Base-by-base conservation (phyloP, 64 coral and sea anemone genomes). In the Actinia equina region DNA sequence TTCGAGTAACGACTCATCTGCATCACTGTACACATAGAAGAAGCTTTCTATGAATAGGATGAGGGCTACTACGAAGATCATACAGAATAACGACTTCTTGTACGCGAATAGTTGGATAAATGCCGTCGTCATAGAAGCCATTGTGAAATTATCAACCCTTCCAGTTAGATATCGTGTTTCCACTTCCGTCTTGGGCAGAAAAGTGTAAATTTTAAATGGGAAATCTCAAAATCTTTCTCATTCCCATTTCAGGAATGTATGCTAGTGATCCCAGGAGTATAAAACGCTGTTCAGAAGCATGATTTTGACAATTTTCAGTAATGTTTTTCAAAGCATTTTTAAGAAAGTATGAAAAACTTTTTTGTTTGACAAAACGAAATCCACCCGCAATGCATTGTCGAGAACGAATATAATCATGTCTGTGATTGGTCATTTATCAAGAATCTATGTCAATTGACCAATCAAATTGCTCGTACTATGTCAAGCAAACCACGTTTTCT, bases 401-500 rank as follows among this genome's bases (percentile, higher is more conserved):
- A 52, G 49, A 17, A 44, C 2, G 14, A 49, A 17, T 81, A 3
- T 52, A 81, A 81, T 10, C 16, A 26, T 16, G 13, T 81, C 78
- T 44, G 25, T 86, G 83, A 92, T 92, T 92, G 85, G 90, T 57
- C 44, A 56, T 45, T 52, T 59, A 11, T 58, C 3, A 42, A 46
- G 18, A 86, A 91, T 63, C 3, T 1, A 3, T 25, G 12, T 19
- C 1, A 7, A 69, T 80, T 4, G 3, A 84, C 89, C 89, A 91
- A 91, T 91, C 83, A 86, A 13, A 63, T 17, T 45, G 16, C 12
- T 10, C 17, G 41, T 85, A 85, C 56, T 46, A 91, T 49, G 27
- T 6, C 16, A 81, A 7, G 27, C 44, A 44, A 81, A 81, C 90
- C 90, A 92, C 90, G 90, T 92, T 92, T 91, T 71, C 59, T 18